Evolutionary conservation across 2,113 vertebrate genomes (phyloP), one percentile per base, ranked within the genome.

Genomic region (Pionites leucogaster): DNA sequence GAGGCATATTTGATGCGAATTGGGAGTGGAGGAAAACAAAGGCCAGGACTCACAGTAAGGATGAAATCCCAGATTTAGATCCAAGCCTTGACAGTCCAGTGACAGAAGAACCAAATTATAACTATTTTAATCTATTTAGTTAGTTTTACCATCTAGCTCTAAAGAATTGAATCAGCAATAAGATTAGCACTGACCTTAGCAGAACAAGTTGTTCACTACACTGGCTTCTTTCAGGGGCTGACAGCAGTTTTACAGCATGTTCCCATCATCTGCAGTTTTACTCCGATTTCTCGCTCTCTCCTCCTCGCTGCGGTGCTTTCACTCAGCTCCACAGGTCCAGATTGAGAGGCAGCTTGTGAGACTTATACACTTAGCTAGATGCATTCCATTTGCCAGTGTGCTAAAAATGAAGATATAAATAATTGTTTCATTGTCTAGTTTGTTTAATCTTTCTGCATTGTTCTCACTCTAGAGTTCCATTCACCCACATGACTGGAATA

Each of bases 291-390:
- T 92, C 47, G 3, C 50, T 95, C n/a, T 75, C 42, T 86, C 55
- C 63, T 88, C 19, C 4, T 83, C 7, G 0, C 71, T 64, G 76
- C 35, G 12, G 92, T 86, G 42, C 70, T 84, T 92, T 91, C 86
- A 88, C 35, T 93, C 90, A 87, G 86, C 86, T 96, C 93, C 78
- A 23, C 47, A 10, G 90, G 90, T 91, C 94, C 97, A 97, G 97
- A 97, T 82, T 97, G 96, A 88, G 90, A 96, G 92, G 88, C 96
- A 97, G 95, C 93, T 96, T 97, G 96, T 63, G 72, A 94, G 82
- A 74, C 68, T 90, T 41, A 0, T 53, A 25, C 16, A 67, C 70
- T 71, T 85, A 62, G 18, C 59, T 90, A 82, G 52, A 87, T 80
- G 65, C 37, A 65, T 85, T 82, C 82, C 57, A 31, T 69, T 96